phyloP scores from a whole-genome alignment of 2,888 invertebrate genomes.

The Campaea margaritaria region DNA sequence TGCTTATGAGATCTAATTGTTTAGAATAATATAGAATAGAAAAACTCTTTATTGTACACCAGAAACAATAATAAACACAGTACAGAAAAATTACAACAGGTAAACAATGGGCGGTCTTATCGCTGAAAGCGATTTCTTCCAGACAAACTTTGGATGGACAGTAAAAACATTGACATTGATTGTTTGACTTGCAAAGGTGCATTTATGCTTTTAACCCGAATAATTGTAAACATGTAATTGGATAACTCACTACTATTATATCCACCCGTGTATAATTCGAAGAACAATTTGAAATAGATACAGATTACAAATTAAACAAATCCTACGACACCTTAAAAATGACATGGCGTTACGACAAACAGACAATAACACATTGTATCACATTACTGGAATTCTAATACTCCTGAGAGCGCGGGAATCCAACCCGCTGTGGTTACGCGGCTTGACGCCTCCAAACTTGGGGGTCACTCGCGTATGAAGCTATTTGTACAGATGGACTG shows the following conservation, averaged over 20 bases:
- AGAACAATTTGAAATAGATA: neutral
- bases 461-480: constrained; percentile 3
- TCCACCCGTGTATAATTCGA: neutral
- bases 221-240: too few relatives aligned
- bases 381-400: constrained; percentile 51
- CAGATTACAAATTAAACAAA: constrained; percentile 1
- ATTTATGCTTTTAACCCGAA: too few relatives aligned
- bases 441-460: constrained; percentile 42
- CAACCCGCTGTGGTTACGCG: constrained; percentile 48
- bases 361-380: constrained; percentile 43
- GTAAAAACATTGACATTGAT: too few relatives aligned
- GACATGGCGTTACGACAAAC: constrained; percentile 32
- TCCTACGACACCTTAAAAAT: constrained; percentile 25
- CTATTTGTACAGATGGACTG: neutral
- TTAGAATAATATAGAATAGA: too few relatives aligned
- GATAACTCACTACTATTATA: neutral
- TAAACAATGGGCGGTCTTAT: too few relatives aligned
- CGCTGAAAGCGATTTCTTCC: too few relatives aligned
- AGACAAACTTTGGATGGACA: too few relatives aligned
- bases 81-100: too few relatives aligned
- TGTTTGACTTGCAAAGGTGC: too few relatives aligned
- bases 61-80: too few relatives aligned
- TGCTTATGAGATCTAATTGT: too few relatives aligned
- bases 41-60: too few relatives aligned
- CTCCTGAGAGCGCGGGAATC: constrained; percentile 50